Evolutionary conservation across 1,140 invertebrate genomes (phyloP).

Genomic region (Stratiolaelaps scimitus): DNA sequence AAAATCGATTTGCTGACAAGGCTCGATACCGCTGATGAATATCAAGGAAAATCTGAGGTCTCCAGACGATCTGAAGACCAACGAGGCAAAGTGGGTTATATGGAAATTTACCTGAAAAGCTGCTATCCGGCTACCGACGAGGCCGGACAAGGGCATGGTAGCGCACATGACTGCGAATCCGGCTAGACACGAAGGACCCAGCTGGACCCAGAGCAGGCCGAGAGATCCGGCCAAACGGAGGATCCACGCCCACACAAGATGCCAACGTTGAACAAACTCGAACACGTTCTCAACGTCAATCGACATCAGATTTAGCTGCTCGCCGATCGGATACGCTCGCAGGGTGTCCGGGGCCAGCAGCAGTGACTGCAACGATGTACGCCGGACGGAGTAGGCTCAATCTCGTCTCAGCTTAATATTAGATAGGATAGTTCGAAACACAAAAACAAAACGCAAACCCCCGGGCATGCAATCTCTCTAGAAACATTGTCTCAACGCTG

Average conservation of each 20-base stretch:
- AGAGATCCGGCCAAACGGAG: constrained; percentile 32
- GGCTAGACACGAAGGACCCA: constrained; percentile 41
- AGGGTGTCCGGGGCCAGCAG: constrained; percentile 30
- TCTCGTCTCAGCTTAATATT: too few species aligned
- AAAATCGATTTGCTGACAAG: too few species aligned
- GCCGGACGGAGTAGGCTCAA: too few species aligned
- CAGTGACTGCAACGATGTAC: constrained; percentile 32
- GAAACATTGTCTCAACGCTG: too few species aligned
- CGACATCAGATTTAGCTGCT: constrained; percentile 36
- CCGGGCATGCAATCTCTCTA: too few species aligned
- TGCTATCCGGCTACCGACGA: constrained; percentile 37
- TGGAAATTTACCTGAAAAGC: neutral
- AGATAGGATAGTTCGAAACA: too few species aligned
- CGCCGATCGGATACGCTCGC: constrained; percentile 34
- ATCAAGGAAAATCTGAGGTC: too few species aligned
- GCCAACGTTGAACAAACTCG: constrained; percentile 30
- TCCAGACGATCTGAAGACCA: neutral
- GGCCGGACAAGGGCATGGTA: constrained; percentile 42
- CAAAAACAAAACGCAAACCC: too few species aligned
- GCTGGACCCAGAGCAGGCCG: constrained; percentile 34
- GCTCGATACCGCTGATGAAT: too few species aligned
- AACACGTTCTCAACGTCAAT: constrained; percentile 35
- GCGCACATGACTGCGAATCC: constrained; percentile 43
- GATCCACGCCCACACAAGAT: constrained; percentile 34
- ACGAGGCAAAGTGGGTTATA: neutral